Evolutionary conservation across 2,888 invertebrate species (phyloP), one percentile per base, ranked within the genome.

Genomic region (Dicycla oo): DNA sequence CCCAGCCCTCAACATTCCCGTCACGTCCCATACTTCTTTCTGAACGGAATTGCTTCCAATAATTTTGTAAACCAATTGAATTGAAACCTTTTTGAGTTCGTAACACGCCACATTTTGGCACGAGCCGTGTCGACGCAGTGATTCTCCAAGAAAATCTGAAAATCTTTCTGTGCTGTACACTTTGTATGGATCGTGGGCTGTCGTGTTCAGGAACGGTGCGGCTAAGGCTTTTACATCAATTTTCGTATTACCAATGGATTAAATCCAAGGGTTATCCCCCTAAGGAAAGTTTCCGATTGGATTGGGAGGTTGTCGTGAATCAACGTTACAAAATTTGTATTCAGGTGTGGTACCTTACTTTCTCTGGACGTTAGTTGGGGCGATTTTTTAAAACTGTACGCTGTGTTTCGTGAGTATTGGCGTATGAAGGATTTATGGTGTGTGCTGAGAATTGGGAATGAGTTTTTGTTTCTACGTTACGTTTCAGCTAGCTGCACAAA

Each of bases 191-290:
- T 90, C 90, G 86, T 88, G 88, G 83, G 84, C 84, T 88, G 87
- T 83, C 88, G 88, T 90, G 90, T 89, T 82, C 86, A 87, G 87
- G 90, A 80, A 82, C 88, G 88, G 90, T 89, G 92, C 87, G 91
- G 91, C 86, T 89, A 88, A 91, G 90, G 93, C 92, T 94, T 94
- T 94, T 94, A 95, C 95, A 94, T 94, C 95, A 95, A 95, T 95
- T 95, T 95, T 95, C 94, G 94, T 94, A 95, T 95, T 95, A 95
- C 94, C 94, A 90, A 95, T 93, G 94, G 95, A 95, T 95, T 95
- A 95, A 94, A 95, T 93, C 93, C 91, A 92, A 93, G 93, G 94
- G 93, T 94, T 93, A 92, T 92, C 90, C 91, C 91, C 91, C 90
- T 86, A 87, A 88, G 91, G 88, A 93, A 94, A 94, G 90, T 94